Evolutionary conservation across 2,888 invertebrate genomes (phyloP), one percentile per base, ranked within the genome.

Genomic region (Tenthredo notha): DNA sequence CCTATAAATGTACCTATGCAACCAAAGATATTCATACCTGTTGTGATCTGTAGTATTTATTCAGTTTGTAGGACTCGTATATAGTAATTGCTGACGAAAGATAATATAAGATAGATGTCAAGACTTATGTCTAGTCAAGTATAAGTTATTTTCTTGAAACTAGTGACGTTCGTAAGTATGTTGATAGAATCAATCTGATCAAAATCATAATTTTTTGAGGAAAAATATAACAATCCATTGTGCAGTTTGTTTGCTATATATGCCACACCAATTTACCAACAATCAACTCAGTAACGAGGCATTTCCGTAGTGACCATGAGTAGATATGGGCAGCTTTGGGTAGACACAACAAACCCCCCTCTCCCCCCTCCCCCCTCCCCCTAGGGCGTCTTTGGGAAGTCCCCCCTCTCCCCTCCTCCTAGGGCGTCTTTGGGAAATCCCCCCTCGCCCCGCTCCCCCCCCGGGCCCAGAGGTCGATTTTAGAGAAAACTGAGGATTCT

Each of bases 161-260:
- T n/a, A 15, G 74, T 74, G 74, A 74, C 21, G n/a, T 74, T 43
- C 40, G 40, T 74, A 33, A 74, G 74, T 43, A 74, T 9, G 21
- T 18, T 37, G 7, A 18, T 74, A 33, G 15, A 74, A 74, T 37
- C n/a, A 43, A 37, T n/a, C n/a, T n/a, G 58, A 67, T 29, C 5
- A 65, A 65, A 21, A 29, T 33, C 12, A 29, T 2, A 67, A 29
- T 67, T 67, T 33, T 33, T 4, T 12, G 18, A 61, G 10, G 58
- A 58, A 58, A n/a, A 3, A 58, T 58, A n/a, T 58, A 5, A n/a
- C 0, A n/a, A 4, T 18, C 15, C 74, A 74, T 40, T n/a, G 25
- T 75, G 75, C 75, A 75, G 50, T 75, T 75, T 29, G 29, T 50
- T 75, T 75, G 75, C 25, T 75, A 75, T 50, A 21, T 75, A 47